These are phyloP conservation scores for Turritopsis dohrnii DNA, from an alignment of 30 jellyfish, hydroid and myxozoan species.

Conservation along the genomic window DNA sequence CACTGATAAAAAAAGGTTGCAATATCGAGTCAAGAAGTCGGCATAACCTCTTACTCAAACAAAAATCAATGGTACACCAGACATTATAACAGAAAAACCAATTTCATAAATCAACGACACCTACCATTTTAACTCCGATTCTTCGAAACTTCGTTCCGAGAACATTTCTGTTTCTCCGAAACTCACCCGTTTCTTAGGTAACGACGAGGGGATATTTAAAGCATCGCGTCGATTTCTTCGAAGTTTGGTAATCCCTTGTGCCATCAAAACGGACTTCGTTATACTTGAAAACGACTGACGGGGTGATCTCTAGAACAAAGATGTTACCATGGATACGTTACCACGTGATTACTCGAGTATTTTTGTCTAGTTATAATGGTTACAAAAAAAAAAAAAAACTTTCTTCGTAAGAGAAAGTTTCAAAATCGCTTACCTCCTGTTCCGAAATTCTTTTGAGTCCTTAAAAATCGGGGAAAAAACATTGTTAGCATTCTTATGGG, in stretches of 20 bases:
- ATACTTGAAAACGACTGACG: constrained; percentile 2
- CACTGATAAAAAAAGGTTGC: too few relatives aligned
- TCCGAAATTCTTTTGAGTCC: background rate
- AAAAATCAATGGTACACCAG: too few relatives aligned
- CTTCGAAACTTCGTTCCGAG: background rate
- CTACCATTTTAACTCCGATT: background rate
- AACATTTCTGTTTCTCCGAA: constrained; percentile 16
- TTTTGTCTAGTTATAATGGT: too few relatives aligned
- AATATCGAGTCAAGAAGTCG: too few relatives aligned
- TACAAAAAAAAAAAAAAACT: too few relatives aligned
- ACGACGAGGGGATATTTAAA: background rate
- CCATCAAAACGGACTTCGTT: constrained; percentile 21
- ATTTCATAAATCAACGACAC: background rate
- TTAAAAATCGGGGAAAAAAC: background rate
- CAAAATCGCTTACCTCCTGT: background rate
- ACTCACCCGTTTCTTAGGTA: constrained; percentile 25
- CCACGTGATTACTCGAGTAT: too few relatives aligned
- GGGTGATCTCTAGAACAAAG: background rate
- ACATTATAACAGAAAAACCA: too few relatives aligned
- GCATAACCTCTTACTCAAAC: too few relatives aligned
- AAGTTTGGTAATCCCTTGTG: constrained; percentile 19
- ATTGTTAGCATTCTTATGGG: too few relatives aligned
- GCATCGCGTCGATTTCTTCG: background rate
- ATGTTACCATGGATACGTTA: background rate
- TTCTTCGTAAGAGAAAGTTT: too few relatives aligned